These are phyloP conservation scores for Ascidia mentula DNA, from an alignment of 23 tunicate species.

Conservation along the genomic window DNA sequence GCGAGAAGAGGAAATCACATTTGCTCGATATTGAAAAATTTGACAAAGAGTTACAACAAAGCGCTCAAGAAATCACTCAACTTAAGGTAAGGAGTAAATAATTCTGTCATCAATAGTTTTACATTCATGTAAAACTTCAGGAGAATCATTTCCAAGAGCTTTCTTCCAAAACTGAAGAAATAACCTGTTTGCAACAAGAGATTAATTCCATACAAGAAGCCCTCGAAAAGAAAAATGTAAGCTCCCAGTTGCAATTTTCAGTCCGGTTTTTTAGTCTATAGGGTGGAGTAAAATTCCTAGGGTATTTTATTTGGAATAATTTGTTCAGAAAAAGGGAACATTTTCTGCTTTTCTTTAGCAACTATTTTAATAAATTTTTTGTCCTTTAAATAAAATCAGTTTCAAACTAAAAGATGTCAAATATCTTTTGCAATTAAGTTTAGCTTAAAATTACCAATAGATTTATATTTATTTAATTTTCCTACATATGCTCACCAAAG, in stretches of 20 bases:
- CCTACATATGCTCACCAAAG: too few relatives aligned
- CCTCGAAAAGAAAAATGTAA: constrained; percentile 23
- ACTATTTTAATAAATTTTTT: too few relatives aligned
- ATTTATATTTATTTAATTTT: too few relatives aligned
- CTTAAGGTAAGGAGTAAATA: not conserved
- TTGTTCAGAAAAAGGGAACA: too few relatives aligned
- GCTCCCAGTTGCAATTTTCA: not conserved
- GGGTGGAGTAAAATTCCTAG: too few relatives aligned
- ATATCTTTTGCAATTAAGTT: too few relatives aligned
- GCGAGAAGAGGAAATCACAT: not conserved
- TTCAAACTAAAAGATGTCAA: too few relatives aligned
- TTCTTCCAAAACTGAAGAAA: not conserved
- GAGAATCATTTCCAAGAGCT: not conserved
- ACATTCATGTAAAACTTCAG: not conserved
- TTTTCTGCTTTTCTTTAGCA: too few relatives aligned
- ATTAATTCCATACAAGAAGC: not conserved
- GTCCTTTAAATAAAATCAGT: too few relatives aligned
- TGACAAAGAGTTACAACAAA: not conserved
- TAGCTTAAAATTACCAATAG: too few relatives aligned
- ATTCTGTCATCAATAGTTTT: not conserved
- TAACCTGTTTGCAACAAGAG: constrained; percentile 10
- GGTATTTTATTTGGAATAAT: too few relatives aligned
- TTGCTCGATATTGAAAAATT: not conserved
- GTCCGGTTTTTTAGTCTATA: not conserved
- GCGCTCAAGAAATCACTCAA: not conserved